Evolutionary conservation across 2,113 vertebrate genomes (phyloP).

Genomic region (Pelusios castaneus): DNA sequence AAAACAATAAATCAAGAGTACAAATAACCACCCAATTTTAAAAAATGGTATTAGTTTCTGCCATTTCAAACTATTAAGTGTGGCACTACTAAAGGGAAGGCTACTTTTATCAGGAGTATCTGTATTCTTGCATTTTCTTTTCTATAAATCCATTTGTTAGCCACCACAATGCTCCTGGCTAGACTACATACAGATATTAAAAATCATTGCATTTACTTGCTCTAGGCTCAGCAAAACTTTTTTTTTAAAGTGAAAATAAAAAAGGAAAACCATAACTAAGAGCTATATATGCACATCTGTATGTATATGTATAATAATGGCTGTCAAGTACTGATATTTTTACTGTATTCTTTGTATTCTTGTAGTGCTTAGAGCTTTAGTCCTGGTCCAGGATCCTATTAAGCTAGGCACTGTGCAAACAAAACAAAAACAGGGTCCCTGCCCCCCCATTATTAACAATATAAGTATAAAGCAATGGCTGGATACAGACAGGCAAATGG

Average conservation of each 20-base stretch:
- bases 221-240: background rate
- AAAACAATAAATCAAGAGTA: background rate
- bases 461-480: no score
- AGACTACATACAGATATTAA: background rate
- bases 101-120: background rate
- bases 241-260: background rate
- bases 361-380: no score
- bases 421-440: no score
- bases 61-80: background rate
- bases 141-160: conserved; percentile 13
- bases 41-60: background rate
- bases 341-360: no score
- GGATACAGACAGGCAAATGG: no score
- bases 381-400: no score
- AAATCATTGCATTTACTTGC: conserved; percentile 12
- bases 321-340: no score
- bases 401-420: no score
- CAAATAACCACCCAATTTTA: background rate
- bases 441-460: no score
- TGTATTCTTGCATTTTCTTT: conserved; percentile 28
- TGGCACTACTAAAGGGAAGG: background rate
- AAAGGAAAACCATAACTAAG: background rate
- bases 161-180: background rate
- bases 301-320: no score
- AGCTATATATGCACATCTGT: no score